Percentiles rank a stretch among this genome's conserved stretches.
Evolutionary conservation across 1,140 invertebrate species (phyloP).

Genomic region (Drosophila albomicans): DNA sequence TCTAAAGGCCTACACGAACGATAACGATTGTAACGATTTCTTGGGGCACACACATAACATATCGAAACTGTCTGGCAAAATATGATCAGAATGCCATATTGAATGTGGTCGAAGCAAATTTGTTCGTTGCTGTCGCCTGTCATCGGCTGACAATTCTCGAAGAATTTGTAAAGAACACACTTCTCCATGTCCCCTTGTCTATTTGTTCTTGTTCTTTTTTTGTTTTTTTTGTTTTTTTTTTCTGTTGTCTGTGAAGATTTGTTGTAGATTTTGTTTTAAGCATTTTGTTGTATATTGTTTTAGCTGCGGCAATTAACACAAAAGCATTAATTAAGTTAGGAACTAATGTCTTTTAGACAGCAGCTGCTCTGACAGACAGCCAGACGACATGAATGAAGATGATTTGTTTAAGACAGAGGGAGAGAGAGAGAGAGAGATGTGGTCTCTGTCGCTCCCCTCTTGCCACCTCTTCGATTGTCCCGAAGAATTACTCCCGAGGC

Average conservation of each 20-base stretch:
- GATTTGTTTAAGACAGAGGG: slow-evolving; percentile 46
- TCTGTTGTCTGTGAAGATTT: slow-evolving; percentile 4
- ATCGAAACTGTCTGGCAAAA: background rate
- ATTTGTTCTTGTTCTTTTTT: background rate
- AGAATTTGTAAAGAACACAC: background rate
- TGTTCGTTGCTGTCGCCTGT: slow-evolving; percentile 14
- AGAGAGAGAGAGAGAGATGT: background rate
- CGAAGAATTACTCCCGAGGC: slow-evolving; percentile 52
- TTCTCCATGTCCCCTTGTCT: background rate
- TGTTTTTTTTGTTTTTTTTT: background rate
- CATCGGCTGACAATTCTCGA: background rate
- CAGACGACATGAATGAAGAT: slow-evolving; percentile 74
- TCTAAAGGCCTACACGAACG: background rate
- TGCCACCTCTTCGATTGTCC: background rate
- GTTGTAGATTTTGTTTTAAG: slow-evolving; percentile 13
- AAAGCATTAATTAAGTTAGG: slow-evolving; percentile 81
- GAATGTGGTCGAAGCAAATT: slow-evolving; percentile 16
- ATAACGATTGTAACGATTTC: background rate
- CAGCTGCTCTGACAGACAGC: slow-evolving; percentile 72
- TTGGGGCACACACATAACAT: background rate
- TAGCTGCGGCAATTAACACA: slow-evolving; percentile 72
- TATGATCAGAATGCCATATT: slow-evolving; percentile 5
- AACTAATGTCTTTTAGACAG: slow-evolving; percentile 77
- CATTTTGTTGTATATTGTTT: slow-evolving; percentile 43
- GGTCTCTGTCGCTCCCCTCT: too few relatives aligned